These are phyloP conservation scores for Zeugodacus cucurbitae DNA, from an alignment of 1,140 invertebrate genomes.

Conservation along the genomic window DNA sequence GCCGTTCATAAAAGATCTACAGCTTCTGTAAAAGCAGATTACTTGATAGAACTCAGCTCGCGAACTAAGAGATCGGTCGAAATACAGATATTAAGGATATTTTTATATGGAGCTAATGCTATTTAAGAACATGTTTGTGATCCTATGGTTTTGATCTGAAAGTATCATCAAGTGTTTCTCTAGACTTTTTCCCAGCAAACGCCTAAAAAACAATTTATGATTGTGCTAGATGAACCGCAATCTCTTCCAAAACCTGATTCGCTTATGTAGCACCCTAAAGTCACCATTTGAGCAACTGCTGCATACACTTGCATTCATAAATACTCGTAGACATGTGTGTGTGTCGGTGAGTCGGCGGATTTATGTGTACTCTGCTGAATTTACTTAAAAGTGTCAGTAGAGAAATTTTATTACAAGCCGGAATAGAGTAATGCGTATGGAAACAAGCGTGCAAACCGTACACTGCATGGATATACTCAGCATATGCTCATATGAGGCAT, in stretches of 20 bases:
- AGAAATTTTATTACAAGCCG: background rate
- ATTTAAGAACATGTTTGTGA: no score
- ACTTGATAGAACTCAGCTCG: no score
- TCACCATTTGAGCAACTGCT: background rate
- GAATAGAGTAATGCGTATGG: background rate
- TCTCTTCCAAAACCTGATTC: background rate
- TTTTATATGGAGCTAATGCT: no score
- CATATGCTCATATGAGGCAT: background rate
- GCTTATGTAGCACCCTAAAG: background rate
- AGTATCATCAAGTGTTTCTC: background rate
- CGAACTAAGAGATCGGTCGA: no score
- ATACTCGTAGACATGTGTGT: background rate
- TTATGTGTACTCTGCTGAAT: background rate
- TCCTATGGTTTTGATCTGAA: no score
- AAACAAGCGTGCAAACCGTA: background rate
- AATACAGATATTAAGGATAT: no score
- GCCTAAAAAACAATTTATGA: background rate
- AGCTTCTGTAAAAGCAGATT: no score
- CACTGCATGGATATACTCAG: background rate
- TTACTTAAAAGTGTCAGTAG: background rate
- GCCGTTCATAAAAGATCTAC: no score
- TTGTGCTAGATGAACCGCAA: background rate
- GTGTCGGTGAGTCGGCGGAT: background rate
- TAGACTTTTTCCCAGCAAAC: background rate
- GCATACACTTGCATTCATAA: no score